Conservation (phyloP, 2,888 invertebrate species). For the Brassicogethes aeneus region DNA sequence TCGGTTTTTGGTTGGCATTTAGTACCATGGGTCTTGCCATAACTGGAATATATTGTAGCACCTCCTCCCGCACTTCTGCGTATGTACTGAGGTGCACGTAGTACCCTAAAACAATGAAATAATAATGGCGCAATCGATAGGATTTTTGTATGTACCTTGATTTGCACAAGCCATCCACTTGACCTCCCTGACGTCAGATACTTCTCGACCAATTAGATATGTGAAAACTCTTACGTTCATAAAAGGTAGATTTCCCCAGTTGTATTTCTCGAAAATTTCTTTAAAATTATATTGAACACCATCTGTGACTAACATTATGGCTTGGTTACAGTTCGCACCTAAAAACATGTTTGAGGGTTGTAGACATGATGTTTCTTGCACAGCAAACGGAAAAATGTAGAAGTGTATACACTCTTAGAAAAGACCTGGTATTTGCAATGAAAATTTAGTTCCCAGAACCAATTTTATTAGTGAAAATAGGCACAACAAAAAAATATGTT, state of each 20-base stretch:
- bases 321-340: slow-evolving; percentile 69
- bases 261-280: slow-evolving; percentile 84
- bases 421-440: too few species aligned
- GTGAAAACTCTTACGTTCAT: slow-evolving; percentile 94
- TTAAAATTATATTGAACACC: slow-evolving; percentile 93
- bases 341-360: too few species aligned
- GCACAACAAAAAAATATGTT: too few species aligned
- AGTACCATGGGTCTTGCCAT: slow-evolving; percentile 93
- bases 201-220: slow-evolving; percentile 78
- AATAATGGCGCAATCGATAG: neutral
- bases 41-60: slow-evolving; percentile 89
- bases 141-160: slow-evolving; percentile 48
- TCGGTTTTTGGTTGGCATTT: slow-evolving; percentile 69
- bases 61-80: slow-evolving; percentile 96
- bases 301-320: slow-evolving; percentile 98
- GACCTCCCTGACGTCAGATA: slow-evolving; percentile 85
- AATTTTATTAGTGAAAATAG: too few species aligned
- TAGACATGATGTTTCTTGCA: too few species aligned
- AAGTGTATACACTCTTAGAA: too few species aligned
- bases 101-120: slow-evolving; percentile 52
- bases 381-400: neutral
- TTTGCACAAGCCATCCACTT: slow-evolving; percentile 99
- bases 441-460: too few species aligned
- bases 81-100: slow-evolving; percentile 94
- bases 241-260: slow-evolving; percentile 65